Evolutionary conservation across 1,140 invertebrate species (phyloP), one percentile per base, ranked within the genome.

Genomic region (Ceratina japonica): DNA sequence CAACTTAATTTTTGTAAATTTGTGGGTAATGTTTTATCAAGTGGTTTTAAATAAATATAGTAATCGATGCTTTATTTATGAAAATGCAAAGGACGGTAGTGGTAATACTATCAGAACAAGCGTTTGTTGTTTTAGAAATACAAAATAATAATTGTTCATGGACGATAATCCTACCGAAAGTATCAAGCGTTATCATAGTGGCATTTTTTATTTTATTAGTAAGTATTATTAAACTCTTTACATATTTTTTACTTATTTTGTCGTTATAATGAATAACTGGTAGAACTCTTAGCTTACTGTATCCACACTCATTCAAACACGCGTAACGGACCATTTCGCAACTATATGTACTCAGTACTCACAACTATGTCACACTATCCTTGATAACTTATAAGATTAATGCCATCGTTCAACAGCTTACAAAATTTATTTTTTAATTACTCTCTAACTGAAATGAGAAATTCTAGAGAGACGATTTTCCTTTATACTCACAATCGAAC

Each of bases 171-270:
- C 69, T 18, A 71, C n/a, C 37, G 22, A 56, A 64, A 16, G 31
- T 78, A 75, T 44, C 18, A 61, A 73, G 20, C 52, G 22, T 66
- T 61, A 75, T 73, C 73, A 68, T 79, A 82, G 71, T 80, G 71
- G 66, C 71, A 82, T 75, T 80, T 81, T 86, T 84, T 78, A 85
- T 86, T 85, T 86, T 81, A 86, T 85, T 87, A 83, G 81, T 87
- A 87, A 86, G 86, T 88, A 88, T 87, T 88, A 88, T 88, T 89
- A 89, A 88, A 89, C 83, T 89, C 88, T 87, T 88, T 89, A 89
- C 87, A 89, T 88, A 85, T 81, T 87, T 72, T 44, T 44, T 44
- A 44, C 37, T 44, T 44, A 44, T 44, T 44, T 84, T 86, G 59
- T 86, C 82, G 76, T 87, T 88, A 86, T 87, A 86, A 88, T 89